Conservation (phyloP, 2,797 vertebrate genomes). For the Heterohyrax brucei region DNA sequence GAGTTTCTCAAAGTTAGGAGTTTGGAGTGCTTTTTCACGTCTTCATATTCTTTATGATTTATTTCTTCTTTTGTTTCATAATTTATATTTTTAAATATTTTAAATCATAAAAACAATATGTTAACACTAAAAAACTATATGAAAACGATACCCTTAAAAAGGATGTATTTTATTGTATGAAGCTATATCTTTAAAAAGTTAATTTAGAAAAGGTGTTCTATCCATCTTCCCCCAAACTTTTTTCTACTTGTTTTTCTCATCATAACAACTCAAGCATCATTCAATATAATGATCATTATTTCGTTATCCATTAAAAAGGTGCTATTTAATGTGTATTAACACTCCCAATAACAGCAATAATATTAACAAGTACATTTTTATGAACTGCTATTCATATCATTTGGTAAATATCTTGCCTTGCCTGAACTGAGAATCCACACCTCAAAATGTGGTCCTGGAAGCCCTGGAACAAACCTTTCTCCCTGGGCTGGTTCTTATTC, state of each 20-base stretch:
- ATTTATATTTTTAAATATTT: conserved; percentile 35
- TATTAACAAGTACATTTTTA: conserved; percentile 32
- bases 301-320: background rate
- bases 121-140: conserved; percentile 40
- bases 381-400: background rate
- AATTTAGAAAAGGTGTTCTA: conserved; percentile 47
- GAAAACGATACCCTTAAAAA: conserved; percentile 10
- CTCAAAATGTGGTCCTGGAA: background rate
- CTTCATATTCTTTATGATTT: background rate
- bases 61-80: background rate
- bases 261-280: conserved; percentile 13
- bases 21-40: background rate
- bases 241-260: conserved; percentile 14
- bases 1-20: conserved; percentile 10
- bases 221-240: background rate
- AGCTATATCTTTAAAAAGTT: conserved; percentile 35
- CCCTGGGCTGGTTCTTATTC: background rate
- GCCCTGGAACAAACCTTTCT: background rate
- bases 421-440: background rate
- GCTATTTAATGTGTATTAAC: conserved; percentile 12
- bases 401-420: conserved; percentile 28
- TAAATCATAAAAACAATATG: background rate
- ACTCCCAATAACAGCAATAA: background rate
- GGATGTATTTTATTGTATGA: conserved; percentile 29
- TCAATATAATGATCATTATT: background rate